These are phyloP conservation scores for Meda fulgida DNA, from an alignment of 2,797 vertebrate species.

Conservation along the genomic window DNA sequence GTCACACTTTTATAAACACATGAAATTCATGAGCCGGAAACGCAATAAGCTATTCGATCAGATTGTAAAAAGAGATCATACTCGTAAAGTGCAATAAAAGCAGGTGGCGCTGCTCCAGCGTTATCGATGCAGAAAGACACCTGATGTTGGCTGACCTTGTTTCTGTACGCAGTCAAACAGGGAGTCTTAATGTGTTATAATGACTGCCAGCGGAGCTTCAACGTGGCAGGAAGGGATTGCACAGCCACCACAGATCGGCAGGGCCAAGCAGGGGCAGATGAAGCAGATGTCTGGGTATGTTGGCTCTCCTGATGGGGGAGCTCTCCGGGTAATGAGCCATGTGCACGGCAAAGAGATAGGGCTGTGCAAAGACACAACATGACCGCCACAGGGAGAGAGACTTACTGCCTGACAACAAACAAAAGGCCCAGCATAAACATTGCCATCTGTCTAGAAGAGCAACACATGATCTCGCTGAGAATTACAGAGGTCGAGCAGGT, in stretches of 20 bases:
- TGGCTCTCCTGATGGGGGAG: slow-evolving; percentile 52
- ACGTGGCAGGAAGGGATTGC: slow-evolving; percentile 18
- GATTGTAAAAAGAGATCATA: slow-evolving; percentile 10
- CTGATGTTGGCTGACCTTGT: slow-evolving; percentile 48
- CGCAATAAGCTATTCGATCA: slow-evolving; percentile 31
- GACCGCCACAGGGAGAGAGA: slow-evolving; percentile 47
- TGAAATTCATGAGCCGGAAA: slow-evolving; percentile 27
- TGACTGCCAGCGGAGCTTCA: slow-evolving; percentile 27
- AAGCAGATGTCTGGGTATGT: slow-evolving; percentile 58
- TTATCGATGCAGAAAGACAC: slow-evolving; percentile 8
- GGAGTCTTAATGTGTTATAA: slow-evolving; percentile 40
- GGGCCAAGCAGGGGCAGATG: slow-evolving; percentile 40
- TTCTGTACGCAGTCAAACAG: slow-evolving; percentile 1
- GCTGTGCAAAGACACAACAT: slow-evolving; percentile 50
- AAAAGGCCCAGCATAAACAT: slow-evolving; percentile 54
- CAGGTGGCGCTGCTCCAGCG: slow-evolving; percentile 13
- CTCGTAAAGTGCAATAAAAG: slow-evolving; percentile 1
- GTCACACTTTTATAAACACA: slow-evolving; percentile 38
- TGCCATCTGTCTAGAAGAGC: slow-evolving; percentile 59
- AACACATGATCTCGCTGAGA: slow-evolving; percentile 62
- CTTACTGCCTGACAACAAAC: slow-evolving; percentile 50
- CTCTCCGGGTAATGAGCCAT: slow-evolving; percentile 58
- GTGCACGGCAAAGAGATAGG: slow-evolving; percentile 34
- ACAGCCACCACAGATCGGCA: slow-evolving; percentile 27
- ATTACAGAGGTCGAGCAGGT: slow-evolving; percentile 54